A percentile compares a stretch with the other conserved stretches of the same genome.
Evolutionary conservation across 2,113 vertebrate genomes (phyloP).

Genomic region (Benitochromis conjunctus): DNA sequence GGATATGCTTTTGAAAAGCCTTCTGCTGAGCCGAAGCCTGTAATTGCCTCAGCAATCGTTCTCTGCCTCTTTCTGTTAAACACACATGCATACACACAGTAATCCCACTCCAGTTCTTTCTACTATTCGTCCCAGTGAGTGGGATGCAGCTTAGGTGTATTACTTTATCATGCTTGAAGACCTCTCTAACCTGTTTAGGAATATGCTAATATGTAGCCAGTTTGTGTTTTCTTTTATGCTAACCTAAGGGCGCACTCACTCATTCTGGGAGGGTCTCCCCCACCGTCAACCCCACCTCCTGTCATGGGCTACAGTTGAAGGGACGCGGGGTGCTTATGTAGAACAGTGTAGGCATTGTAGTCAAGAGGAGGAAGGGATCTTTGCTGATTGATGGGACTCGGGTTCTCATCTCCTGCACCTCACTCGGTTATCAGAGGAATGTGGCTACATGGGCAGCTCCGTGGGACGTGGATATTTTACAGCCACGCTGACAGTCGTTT

Average conservation of each 20-base stretch:
- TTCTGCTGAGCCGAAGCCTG: slow-evolving; percentile 69
- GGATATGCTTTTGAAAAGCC: slow-evolving; percentile 69
- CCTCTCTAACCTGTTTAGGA: slow-evolving; percentile 28
- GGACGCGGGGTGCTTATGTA: slow-evolving; percentile 49
- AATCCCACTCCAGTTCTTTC: slow-evolving; percentile 34
- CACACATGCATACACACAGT: slow-evolving; percentile 9
- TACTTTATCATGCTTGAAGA: slow-evolving; percentile 46
- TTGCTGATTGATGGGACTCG: slow-evolving; percentile 61
- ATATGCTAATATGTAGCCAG: slow-evolving; percentile 38
- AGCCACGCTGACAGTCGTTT: slow-evolving; percentile 42
- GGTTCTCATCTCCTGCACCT: slow-evolving; percentile 55
- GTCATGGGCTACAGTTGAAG: slow-evolving; percentile 60
- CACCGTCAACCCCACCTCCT: not conserved
- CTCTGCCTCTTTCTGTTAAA: slow-evolving; percentile 45
- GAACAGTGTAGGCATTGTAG: slow-evolving; percentile 75
- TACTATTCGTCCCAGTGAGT: slow-evolving; percentile 20
- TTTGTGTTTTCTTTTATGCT: slow-evolving; percentile 51
- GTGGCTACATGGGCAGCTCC: slow-evolving; percentile 33
- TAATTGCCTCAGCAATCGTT: slow-evolving; percentile 70
- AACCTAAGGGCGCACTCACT: slow-evolving; percentile 39
- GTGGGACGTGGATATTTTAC: slow-evolving; percentile 38
- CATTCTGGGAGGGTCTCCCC: slow-evolving; percentile 12
- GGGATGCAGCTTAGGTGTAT: slow-evolving; percentile 22
- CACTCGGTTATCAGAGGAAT: slow-evolving; percentile 61
- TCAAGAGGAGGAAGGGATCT: slow-evolving; percentile 40